Percentiles rank a stretch among this genome's conserved stretches.
Conservation (phyloP, 2,797 vertebrate species). For the Enteromius trimaculatus region DNA sequence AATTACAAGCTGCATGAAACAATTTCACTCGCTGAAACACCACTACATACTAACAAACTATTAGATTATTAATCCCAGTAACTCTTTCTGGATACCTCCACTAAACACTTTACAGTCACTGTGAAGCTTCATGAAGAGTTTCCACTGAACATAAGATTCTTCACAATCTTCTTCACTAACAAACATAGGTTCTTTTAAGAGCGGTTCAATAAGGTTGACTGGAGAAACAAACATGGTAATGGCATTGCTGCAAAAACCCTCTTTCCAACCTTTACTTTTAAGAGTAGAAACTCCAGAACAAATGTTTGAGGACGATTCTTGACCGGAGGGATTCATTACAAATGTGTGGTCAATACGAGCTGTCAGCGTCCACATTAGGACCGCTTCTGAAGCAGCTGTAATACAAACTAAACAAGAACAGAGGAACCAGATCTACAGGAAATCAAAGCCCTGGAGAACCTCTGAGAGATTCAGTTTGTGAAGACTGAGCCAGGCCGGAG, state of each 20-base stretch:
- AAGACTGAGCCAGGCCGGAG: neutral
- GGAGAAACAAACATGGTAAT: neutral
- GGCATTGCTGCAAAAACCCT: neutral
- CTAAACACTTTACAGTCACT: neutral
- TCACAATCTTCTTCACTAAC: neutral
- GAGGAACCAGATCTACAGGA: constrained; percentile 3
- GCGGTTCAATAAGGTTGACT: neutral
- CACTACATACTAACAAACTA: too few species aligned
- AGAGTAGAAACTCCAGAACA: neutral
- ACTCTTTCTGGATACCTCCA: too few species aligned
- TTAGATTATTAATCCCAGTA: too few species aligned
- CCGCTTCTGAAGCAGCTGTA: neutral
- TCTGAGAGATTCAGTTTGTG: neutral
- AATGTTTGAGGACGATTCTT: neutral
- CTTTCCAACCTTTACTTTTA: neutral
- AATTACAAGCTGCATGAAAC: neutral
- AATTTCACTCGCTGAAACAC: too few species aligned
- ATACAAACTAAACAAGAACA: constrained; percentile 4
- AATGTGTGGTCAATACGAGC: neutral
- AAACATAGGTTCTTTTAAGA: neutral
- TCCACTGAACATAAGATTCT: neutral
- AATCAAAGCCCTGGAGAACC: neutral
- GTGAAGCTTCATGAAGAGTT: neutral
- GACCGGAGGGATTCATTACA: neutral
- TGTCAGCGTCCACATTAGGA: neutral